Evolutionary conservation across 2,797 vertebrate species (phyloP), one percentile per base, ranked within the genome.

Genomic region (Xenentodon cancila): DNA sequence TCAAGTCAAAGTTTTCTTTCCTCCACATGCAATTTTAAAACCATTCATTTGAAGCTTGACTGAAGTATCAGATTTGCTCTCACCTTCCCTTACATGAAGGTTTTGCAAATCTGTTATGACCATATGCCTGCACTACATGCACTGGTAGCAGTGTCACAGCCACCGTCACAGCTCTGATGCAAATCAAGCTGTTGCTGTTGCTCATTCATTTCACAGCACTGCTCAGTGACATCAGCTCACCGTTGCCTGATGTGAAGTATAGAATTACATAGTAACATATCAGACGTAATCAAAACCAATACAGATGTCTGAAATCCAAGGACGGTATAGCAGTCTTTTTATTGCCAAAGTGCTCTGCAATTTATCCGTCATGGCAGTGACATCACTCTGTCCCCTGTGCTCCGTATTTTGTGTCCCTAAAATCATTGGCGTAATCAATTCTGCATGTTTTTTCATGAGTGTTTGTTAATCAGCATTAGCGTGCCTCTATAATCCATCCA

Each of bases 401-500:
- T 60, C 40, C 40, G n/a, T 60, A 34, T 57, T 64, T 61, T 45
- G 4, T 53, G 32, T 20, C 15, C 7, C 60, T 64, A 21, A 73
- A 69, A 52, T 22, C 0, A 60, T 77, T 71, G 71, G 53, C 57
- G 34, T 59, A 50, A 68, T 79, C 53, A 25, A 49, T 52, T 43
- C 43, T 47, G 52, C 68, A 44, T 58, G 30, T 81, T 64, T 76
- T 44, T 55, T 30, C 40, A 53, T 30, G 25, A 76, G 63, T 45
- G 56, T 68, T 64, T 17, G 27, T 80, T 73, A 84, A 82, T 88
- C 62, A 60, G 59, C 73, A 64, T 76, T 68, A 71, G 68, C 65
- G 53, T 84, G 60, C 77, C 60, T 77, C 40, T 64, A 30, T 86
- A 82, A 85, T 85, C 81, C 73, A 66, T 65, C 57, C 59, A 47